Conservation (phyloP, 2,113 vertebrate species). For the Cathartes aura region DNA sequence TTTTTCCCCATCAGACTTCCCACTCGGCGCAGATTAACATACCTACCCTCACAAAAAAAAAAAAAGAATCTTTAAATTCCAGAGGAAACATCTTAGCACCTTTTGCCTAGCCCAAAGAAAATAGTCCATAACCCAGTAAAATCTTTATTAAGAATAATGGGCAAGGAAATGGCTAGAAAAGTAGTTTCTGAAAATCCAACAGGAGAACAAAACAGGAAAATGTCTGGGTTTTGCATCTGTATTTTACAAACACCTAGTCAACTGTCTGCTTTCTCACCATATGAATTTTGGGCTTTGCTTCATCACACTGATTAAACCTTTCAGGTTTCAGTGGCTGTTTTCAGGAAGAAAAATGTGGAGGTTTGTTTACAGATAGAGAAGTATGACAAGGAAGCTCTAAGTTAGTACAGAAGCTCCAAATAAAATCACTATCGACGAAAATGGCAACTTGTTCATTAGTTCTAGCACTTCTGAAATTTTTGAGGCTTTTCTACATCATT, state of each 20-base stretch:
- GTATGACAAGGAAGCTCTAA: neutral
- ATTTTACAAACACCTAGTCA: conserved; percentile 69
- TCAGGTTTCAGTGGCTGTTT: neutral
- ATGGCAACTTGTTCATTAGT: neutral
- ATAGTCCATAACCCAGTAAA: conserved; percentile 71
- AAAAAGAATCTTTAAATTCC: conserved; percentile 58
- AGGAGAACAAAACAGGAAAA: conserved; percentile 71
- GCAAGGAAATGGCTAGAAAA: conserved; percentile 73
- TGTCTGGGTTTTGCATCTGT: conserved; percentile 68
- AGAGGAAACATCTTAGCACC: conserved; percentile 63
- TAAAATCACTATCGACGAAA: neutral
- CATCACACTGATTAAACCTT: neutral
- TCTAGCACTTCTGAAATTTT: neutral
- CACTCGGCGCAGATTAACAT: conserved; percentile 17
- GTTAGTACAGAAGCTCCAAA: neutral
- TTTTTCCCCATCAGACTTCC: conserved; percentile 36
- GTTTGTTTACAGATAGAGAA: neutral
- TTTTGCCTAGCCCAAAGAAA: conserved; percentile 68
- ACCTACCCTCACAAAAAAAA: conserved; percentile 12
- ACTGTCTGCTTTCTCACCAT: neutral
- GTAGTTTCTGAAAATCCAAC: conserved; percentile 69
- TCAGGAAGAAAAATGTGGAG: neutral
- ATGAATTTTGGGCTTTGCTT: conserved; percentile 35
- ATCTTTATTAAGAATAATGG: conserved; percentile 75
- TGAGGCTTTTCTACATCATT: neutral